Conservation (phyloP, 2,113 vertebrate genomes). For the Cyanistes caeruleus region DNA sequence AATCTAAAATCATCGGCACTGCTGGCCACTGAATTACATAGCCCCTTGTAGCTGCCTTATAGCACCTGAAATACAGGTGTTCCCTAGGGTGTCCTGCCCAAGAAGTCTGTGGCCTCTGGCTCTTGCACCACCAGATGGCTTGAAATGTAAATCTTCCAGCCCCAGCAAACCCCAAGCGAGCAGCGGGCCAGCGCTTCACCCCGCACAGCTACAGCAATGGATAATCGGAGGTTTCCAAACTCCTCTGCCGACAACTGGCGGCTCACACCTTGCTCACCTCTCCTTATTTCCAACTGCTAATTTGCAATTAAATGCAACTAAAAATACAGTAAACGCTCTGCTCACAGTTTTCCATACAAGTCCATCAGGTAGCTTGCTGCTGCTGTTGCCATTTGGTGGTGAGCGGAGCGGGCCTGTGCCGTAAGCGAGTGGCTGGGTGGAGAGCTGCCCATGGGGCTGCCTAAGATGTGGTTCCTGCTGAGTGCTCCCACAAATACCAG, state of each 20-base stretch:
- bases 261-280: not conserved
- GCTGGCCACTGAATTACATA: not conserved
- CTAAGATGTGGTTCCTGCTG: conserved; percentile 51
- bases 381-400: not conserved
- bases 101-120: not conserved
- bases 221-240: not conserved
- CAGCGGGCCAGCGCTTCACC: accelerated
- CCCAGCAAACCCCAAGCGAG: not conserved
- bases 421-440: not conserved
- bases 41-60: not conserved
- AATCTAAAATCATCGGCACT: not conserved
- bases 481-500: not conserved
- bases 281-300: conserved; percentile 33
- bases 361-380: not conserved
- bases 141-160: not conserved
- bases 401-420: not conserved
- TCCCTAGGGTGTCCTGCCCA: not conserved
- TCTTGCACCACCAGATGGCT: not conserved
- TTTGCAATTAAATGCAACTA: conserved; percentile 4
- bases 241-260: not conserved
- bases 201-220: not conserved
- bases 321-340: not conserved
- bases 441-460: not conserved
- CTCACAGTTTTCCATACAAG: accelerated
- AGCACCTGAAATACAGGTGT: not conserved